Evolutionary conservation across 1,140 invertebrate genomes (phyloP), one percentile per base, ranked within the genome.

Genomic region (Meloidogyne chitwoodi): DNA sequence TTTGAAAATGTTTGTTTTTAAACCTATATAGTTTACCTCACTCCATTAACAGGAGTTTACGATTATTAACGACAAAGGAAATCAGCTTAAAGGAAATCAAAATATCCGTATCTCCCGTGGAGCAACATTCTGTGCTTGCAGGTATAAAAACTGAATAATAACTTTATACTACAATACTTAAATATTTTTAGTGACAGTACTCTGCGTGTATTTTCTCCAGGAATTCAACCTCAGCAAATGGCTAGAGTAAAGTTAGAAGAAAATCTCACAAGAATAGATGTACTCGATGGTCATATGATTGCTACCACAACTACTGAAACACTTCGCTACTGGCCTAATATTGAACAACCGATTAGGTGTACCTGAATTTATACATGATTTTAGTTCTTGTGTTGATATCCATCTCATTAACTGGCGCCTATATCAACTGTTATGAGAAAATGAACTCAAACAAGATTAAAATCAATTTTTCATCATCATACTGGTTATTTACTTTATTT

Each of bases 261-360:
- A 24, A 75, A 75, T 48, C 26, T 75, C 12, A 69, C 74, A 10
- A 19, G 68, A 12, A 26, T 75, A 69, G 69, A 74, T 24, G 69
- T 75, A 64, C 56, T 63, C 12, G 29, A 64, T 34, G 56, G 24
- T 11, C 16, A 29, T 24, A n/a, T 31, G 24, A 48, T 73, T 31
- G 71, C 71, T 16, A 31, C 56, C 6, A 61, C 64, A 31, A n/a
- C 29, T 31, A 73, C 56, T 4, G 71, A 48, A 34, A 14, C 48
- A 11, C 22, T 73, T 34, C 29, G 24, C 4, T 73, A 73, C 12
- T 73, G 41, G 41, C 56, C 48, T 6, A 22, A 56, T 56, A 56
- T 56, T 56, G n/a, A 44, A 16, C 14, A 16, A 16, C 19, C n/a
- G 19, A 56, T 22, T 38, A 38, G 10, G 8, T 38, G 34, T 38